Conservation (phyloP, 2,113 vertebrate genomes). For the Rhineura floridana region DNA sequence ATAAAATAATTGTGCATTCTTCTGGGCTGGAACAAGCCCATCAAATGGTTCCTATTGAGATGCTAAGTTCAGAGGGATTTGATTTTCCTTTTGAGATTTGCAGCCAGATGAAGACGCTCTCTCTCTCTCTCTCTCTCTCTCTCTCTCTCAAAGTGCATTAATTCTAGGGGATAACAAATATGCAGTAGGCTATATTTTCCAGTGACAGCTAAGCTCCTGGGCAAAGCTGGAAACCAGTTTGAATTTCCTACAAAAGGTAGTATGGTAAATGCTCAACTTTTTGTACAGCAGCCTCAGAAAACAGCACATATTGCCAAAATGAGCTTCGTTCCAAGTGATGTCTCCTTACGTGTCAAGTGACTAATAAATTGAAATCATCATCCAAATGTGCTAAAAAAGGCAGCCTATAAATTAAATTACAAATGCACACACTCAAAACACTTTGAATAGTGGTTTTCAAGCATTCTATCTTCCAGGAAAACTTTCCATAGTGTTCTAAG, state of each 20-base stretch:
- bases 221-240: neutral
- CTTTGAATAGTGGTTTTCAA: neutral
- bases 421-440: too few species aligned
- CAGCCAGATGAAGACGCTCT: neutral
- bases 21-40: constrained; percentile 17
- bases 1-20: constrained; percentile 25
- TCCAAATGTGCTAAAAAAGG: neutral
- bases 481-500: neutral
- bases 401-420: neutral
- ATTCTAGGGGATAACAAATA: neutral
- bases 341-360: neutral
- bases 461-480: neutral
- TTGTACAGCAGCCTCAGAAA: neutral
- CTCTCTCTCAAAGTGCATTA: too few species aligned
- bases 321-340: neutral
- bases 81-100: constrained; percentile 13
- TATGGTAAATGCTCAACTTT: neutral
- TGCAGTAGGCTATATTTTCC: neutral
- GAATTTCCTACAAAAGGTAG: neutral
- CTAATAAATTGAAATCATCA: too few species aligned
- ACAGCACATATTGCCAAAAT: neutral
- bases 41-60: constrained; percentile 8
- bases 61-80: constrained; percentile 2
- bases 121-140: too few species aligned
- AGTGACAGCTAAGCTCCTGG: neutral